Evolutionary conservation across 2,797 vertebrate genomes (phyloP), one percentile per base, ranked within the genome.

Genomic region (Etheostoma perlongum): DNA sequence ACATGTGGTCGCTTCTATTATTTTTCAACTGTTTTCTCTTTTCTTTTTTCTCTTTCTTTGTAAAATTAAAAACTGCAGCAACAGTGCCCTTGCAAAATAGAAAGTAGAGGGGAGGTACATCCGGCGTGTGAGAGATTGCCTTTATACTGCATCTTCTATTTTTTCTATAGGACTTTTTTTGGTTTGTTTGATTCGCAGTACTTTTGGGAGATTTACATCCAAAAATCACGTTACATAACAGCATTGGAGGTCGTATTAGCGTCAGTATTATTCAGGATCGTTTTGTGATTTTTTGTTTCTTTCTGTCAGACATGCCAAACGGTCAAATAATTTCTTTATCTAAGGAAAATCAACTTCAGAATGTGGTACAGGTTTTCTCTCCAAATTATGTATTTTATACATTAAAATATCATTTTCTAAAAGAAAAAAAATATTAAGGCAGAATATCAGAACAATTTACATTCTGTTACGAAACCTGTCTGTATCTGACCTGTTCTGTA

Each of bases 201-300:
- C 46, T 16, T 30, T 25, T 40, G 3, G 27, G 6, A 72, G 6
- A 53, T 48, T 58, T 59, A 11, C 12, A 2, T 42, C 6, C n/a
- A 10, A 19, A 53, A 60, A 33, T 21, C 5, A 18, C 25, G 21
- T 47, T 30, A 64, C 5, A 55, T 25, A 27, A 48, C 19, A 57
- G 11, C 8, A 0, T n/a, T 75, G 48, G 51, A 71, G 62, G 58
- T 77, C 33, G n/a, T 52, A 47, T 57, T 23, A 16, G 27, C 64
- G 18, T 52, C 47, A 30, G 19, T 48, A 8, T 65, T 62, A 67
- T 71, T 61, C 23, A 47, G 60, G 6, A 60, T 64, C 12, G 63
- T 52, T 3, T 18, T 54, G 6, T n/a, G 3, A 55, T 54, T 53
- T 48, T 36, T 48, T 36, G 4, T 27, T 27, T 27, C 4, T 27